These are phyloP conservation scores for Athripsodes cinereus DNA, from an alignment of 2,888 invertebrate species.

Conservation along the genomic window DNA sequence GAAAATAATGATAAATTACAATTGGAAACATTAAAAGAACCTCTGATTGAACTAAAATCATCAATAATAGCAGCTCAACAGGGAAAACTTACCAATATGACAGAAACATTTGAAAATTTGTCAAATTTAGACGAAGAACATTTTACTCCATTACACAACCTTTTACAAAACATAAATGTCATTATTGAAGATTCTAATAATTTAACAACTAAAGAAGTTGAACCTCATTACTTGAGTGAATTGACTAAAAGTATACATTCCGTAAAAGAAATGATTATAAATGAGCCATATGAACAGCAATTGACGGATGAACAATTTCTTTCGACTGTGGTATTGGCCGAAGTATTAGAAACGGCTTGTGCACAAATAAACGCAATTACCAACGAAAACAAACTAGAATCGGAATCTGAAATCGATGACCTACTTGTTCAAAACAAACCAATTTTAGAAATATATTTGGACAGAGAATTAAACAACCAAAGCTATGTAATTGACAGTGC, in stretches of 20 bases:
- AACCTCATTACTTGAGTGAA: neutral
- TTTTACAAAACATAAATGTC: too few relatives aligned
- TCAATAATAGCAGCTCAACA: neutral
- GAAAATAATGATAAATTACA: neutral
- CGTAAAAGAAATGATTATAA: constrained; percentile 34
- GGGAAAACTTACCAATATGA: too few relatives aligned
- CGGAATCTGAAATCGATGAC: constrained; percentile 13
- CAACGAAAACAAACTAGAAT: neutral
- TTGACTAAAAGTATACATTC: constrained; percentile 35
- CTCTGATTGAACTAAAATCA: neutral
- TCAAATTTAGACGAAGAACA: too few relatives aligned
- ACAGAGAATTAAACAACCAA: constrained; percentile 31
- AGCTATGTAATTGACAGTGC: constrained; percentile 31
- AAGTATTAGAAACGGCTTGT: constrained; percentile 3
- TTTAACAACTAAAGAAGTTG: neutral
- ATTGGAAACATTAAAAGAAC: neutral
- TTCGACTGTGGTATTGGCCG: neutral
- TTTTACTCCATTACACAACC: too few relatives aligned
- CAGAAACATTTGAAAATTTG: too few relatives aligned
- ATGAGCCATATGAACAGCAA: constrained; percentile 30
- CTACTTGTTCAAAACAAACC: neutral
- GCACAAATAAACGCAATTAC: neutral
- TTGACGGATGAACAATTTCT: neutral
- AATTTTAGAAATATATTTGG: constrained; percentile 16
- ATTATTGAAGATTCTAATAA: neutral